Evolutionary conservation across 2,888 invertebrate genomes (phyloP).

Genomic region (Rhodophaea formosa): DNA sequence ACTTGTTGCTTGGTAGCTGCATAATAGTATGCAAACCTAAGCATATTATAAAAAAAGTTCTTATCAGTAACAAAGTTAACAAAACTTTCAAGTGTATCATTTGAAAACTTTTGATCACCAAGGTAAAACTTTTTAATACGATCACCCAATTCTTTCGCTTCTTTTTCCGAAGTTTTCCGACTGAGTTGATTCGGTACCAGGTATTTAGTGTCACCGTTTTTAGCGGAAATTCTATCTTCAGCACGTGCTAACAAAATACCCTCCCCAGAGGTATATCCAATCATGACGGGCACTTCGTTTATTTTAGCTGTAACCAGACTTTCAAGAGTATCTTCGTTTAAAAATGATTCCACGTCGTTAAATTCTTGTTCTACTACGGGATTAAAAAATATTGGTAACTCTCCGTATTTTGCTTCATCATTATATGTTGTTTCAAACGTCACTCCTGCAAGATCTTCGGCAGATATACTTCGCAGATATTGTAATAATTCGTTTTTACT

Average conservation of each 20-base stretch:
- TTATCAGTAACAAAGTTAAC: conserved; percentile 32
- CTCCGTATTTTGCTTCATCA: conserved; percentile 36
- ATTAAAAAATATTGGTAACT: conserved; percentile 40
- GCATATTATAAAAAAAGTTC: conserved; percentile 33
- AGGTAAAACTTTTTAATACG: conserved; percentile 37
- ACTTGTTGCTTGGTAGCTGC: conserved; percentile 23
- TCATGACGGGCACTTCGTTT: conserved; percentile 38
- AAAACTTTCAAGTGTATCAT: conserved; percentile 28
- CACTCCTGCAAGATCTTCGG: conserved; percentile 32
- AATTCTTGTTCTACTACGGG: conserved; percentile 49
- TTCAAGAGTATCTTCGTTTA: conserved; percentile 38
- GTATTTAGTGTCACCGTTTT: conserved; percentile 35
- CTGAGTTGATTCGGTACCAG: conserved; percentile 40
- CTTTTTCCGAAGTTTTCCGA: conserved; percentile 24
- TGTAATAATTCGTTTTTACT: conserved; percentile 32
- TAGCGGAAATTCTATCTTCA: conserved; percentile 32
- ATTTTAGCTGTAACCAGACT: conserved; percentile 34
- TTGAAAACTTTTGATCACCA: conserved; percentile 31
- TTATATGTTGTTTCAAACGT: conserved; percentile 36
- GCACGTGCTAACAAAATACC: conserved; percentile 32
- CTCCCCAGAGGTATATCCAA: conserved; percentile 44
- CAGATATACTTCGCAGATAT: conserved; percentile 34
- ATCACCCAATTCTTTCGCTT: conserved; percentile 31
- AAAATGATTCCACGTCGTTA: conserved; percentile 35
- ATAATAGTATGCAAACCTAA: conserved; percentile 34